Evolutionary conservation across 1,140 invertebrate genomes (phyloP), one percentile per base, ranked within the genome.

Genomic region (Hestina assimilis): DNA sequence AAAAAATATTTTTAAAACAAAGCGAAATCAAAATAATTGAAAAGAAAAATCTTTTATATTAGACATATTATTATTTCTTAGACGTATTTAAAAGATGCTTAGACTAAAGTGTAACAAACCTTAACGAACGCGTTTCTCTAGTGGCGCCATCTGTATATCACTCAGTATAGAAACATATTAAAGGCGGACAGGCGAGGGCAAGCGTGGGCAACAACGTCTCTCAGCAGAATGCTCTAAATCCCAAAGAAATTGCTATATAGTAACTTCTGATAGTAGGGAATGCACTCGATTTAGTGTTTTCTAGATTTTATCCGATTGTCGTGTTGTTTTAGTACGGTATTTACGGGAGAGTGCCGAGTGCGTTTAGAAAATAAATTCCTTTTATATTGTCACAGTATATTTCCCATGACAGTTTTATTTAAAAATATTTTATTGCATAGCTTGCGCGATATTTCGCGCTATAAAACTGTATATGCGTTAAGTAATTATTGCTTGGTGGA

Each of bases 321-420:
- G 38, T 29, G 14, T 19, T 17, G 33, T 38, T 38, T 38, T n/a
- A 38, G 33, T 17, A 4, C 31, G 4, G 12, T 38, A 38, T 17
- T 53, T 63, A 50, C 38, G 35, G 33, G 42, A 46, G 65, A 35
- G 57, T 59, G 60, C 29, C 29, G 59, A 63, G 58, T 65, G 64
- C 54, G 56, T 51, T 67, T 38, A 40, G 55, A 59, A 55, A 63
- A 69, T 72, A 66, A 69, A 72, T 69, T 58, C 47, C 57, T 31
- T 68, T 50, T 69, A 65, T 63, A 69, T 65, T 68, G 63, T 66
- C 43, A 59, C 66, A 59, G 62, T 63, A 69, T 67, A 67, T 73
- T 59, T 62, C 51, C 31, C 41, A 46, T 58, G 60, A 63, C 57
- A 53, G 53, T 63, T 63, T 70, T 70, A 73, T 73, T 72, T 69